A percentile compares a stretch with the other conserved stretches of the same genome.
Evolutionary conservation across 2,113 vertebrate species (phyloP).

Genomic region (Chaetodon trifascialis): DNA sequence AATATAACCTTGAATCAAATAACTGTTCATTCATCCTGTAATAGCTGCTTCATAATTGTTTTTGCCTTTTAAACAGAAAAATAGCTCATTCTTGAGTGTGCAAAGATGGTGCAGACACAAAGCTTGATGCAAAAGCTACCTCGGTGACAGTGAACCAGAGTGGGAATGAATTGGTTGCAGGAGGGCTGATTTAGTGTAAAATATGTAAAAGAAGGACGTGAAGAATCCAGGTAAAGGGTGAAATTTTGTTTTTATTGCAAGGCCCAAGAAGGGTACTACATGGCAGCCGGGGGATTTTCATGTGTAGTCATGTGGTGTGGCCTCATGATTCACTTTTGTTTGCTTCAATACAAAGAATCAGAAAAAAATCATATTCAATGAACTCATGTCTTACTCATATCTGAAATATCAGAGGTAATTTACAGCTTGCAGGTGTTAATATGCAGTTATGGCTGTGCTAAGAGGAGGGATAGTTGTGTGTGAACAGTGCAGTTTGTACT

Average conservation of each 20-base stretch:
- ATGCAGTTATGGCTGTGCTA: slow-evolving; percentile 14
- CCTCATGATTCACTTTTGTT: slow-evolving; percentile 9
- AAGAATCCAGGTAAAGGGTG: not conserved
- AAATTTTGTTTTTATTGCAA: slow-evolving; percentile 6
- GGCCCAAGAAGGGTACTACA: not conserved
- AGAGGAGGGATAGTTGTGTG: slow-evolving; percentile 14
- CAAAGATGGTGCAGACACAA: slow-evolving; percentile 6
- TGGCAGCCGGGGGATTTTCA: not conserved
- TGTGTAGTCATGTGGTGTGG: slow-evolving; percentile 2
- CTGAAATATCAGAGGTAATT: not conserved
- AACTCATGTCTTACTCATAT: slow-evolving; percentile 17
- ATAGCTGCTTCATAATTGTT: slow-evolving; percentile 18
- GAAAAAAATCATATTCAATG: not conserved
- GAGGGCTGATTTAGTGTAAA: not conserved
- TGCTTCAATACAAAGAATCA: slow-evolving; percentile 10
- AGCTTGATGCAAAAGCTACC: slow-evolving; percentile 5
- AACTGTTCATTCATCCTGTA: slow-evolving; percentile 13
- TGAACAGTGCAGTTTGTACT: slow-evolving; percentile 20
- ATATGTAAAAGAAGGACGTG: not conserved
- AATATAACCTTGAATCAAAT: slow-evolving; percentile 12
- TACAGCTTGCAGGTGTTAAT: slow-evolving; percentile 30
- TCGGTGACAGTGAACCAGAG: slow-evolving; percentile 3
- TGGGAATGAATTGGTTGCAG: slow-evolving; percentile 10
- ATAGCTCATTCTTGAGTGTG: not conserved
- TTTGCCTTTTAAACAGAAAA: slow-evolving; percentile 13